These are phyloP conservation scores for Triplophysa yarkandensis DNA, from an alignment of 2,797 vertebrate genomes.

Conservation along the genomic window DNA sequence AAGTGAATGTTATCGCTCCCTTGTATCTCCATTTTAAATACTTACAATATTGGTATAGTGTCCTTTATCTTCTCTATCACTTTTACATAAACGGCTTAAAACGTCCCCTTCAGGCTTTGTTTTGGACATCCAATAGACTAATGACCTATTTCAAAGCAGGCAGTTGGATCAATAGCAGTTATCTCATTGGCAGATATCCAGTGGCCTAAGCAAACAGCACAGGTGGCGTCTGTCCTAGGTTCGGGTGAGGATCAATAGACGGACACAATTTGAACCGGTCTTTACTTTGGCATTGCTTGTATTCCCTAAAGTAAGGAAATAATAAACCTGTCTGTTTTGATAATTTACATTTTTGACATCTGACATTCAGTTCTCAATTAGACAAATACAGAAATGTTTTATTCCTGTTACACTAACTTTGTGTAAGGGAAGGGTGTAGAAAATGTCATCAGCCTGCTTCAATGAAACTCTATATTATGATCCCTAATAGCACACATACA, in stretches of 20 bases:
- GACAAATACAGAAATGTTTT: too few relatives aligned
- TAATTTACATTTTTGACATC: too few relatives aligned
- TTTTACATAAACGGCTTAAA: not conserved
- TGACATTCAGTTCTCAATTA: too few relatives aligned
- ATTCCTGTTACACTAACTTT: too few relatives aligned
- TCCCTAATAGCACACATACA: too few relatives aligned
- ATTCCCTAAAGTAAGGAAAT: not conserved
- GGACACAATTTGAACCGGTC: conserved; percentile 20
- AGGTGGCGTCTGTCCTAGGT: conserved; percentile 39
- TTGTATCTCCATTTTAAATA: too few relatives aligned
- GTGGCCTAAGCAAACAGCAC: conserved; percentile 36
- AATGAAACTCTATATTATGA: not conserved
- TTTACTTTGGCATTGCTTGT: not conserved
- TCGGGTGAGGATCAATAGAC: conserved; percentile 6
- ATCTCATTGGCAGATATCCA: conserved; percentile 47
- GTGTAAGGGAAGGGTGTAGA: not conserved
- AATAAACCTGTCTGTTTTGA: too few relatives aligned
- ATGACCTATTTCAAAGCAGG: conserved; percentile 27
- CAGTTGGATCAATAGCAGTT: conserved; percentile 40
- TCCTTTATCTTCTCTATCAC: not conserved
- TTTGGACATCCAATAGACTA: conserved; percentile 33
- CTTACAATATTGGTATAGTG: too few relatives aligned
- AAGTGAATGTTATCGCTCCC: too few relatives aligned
- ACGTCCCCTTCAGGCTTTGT: conserved; percentile 20
- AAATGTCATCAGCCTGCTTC: too few relatives aligned